Conservation (phyloP, 1,140 invertebrate genomes). For the Megalonaias nervosa region DNA sequence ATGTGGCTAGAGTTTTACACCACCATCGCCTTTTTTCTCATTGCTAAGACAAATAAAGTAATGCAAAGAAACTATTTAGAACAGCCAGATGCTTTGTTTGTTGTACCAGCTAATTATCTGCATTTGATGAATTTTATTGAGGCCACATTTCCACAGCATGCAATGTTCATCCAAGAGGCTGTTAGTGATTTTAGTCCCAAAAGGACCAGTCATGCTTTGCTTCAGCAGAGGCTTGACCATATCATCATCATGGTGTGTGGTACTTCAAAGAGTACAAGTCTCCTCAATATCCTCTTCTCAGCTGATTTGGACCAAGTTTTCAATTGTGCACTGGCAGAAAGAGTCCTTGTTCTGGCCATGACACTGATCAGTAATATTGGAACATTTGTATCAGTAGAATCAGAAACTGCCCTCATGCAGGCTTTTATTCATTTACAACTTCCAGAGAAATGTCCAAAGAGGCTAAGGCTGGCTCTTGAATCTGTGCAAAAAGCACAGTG, state of each 20-base stretch:
- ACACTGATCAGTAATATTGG: slow-evolving; percentile 50
- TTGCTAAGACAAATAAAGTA: slow-evolving; percentile 36
- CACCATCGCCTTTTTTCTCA: slow-evolving; percentile 37
- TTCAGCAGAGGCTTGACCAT: too few species aligned
- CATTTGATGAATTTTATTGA: slow-evolving; percentile 7
- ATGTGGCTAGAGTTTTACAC: slow-evolving; percentile 55
- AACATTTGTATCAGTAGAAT: slow-evolving; percentile 23
- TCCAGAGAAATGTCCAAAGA: slow-evolving; percentile 15
- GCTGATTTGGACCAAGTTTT: too few species aligned
- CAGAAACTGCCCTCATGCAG: slow-evolving; percentile 39
- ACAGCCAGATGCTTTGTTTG: slow-evolving; percentile 30
- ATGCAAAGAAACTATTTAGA: neutral
- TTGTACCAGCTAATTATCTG: slow-evolving; percentile 45
- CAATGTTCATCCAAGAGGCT: slow-evolving; percentile 27
- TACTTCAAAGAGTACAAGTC: too few species aligned
- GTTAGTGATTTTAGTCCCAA: slow-evolving; percentile 23
- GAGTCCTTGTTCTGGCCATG: slow-evolving; percentile 43
- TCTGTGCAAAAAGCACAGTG: slow-evolving; percentile 34
- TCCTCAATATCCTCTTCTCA: too few species aligned
- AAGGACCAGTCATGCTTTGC: too few species aligned
- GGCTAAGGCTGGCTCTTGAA: slow-evolving; percentile 19
- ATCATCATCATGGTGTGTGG: too few species aligned
- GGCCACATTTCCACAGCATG: slow-evolving; percentile 28
- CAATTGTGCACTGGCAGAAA: slow-evolving; percentile 39
- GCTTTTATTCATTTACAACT: slow-evolving; percentile 33